These are phyloP conservation scores for Phoeniculus purpureus DNA, from an alignment of 2,797 vertebrate genomes.

Conservation along the genomic window DNA sequence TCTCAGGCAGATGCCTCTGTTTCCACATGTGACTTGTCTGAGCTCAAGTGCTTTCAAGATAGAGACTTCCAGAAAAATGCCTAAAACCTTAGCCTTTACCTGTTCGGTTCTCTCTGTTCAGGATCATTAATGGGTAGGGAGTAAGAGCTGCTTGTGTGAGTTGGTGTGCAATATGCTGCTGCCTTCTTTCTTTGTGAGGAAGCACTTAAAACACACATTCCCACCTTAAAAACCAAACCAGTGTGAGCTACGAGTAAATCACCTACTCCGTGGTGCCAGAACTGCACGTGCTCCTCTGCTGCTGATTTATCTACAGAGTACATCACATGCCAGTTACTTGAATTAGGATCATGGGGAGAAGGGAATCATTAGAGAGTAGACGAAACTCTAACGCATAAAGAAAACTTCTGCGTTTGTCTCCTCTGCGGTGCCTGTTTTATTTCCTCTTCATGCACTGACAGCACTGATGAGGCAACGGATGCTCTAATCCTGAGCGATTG, in stretches of 20 bases:
- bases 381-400: conserved; percentile 54
- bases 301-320: conserved; percentile 60
- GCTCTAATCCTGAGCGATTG: neutral
- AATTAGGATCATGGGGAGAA: conserved; percentile 67
- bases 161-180: neutral
- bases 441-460: neutral
- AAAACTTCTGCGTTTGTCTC: conserved; percentile 54
- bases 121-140: neutral
- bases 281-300: conserved; percentile 31
- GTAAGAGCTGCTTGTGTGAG: neutral
- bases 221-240: conserved; percentile 12
- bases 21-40: neutral
- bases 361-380: conserved; percentile 64
- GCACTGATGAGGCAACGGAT: neutral
- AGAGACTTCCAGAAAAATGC: neutral
- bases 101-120: neutral
- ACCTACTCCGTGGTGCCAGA: neutral
- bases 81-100: neutral
- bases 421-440: neutral
- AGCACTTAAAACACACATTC: conserved; percentile 1
- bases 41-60: neutral
- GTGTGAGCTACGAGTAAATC: conserved; percentile 38
- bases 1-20: neutral
- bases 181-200: neutral
- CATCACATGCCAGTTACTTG: conserved; percentile 60